Evolutionary conservation across 2,113 vertebrate genomes (phyloP).

Genomic region (Thinocorus orbignyianus): DNA sequence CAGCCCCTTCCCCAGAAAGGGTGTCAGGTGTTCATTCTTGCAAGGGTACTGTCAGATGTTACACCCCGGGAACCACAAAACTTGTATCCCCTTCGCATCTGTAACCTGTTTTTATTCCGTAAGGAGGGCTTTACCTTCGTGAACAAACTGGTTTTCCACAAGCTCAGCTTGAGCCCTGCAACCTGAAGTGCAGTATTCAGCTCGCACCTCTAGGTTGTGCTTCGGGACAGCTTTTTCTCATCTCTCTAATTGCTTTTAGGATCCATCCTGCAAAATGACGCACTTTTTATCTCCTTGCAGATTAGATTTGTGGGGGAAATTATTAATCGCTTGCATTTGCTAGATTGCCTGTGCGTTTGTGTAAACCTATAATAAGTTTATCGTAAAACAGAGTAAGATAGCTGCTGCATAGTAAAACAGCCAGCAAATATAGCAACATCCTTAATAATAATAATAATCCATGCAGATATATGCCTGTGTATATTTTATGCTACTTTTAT

Average conservation of each 20-base stretch:
- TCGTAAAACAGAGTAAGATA: background rate
- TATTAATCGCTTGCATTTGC: background rate
- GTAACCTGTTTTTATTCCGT: fast-evolving
- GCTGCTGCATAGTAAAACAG: background rate
- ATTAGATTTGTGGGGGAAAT: background rate
- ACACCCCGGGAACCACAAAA: fast-evolving
- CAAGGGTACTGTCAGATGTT: fast-evolving
- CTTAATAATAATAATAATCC: background rate
- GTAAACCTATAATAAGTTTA: background rate
- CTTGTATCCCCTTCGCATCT: background rate
- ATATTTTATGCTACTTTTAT: background rate
- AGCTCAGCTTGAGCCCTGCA: fast-evolving
- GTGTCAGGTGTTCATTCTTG: fast-evolving
- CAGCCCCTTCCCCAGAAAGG: background rate
- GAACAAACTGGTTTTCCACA: background rate
- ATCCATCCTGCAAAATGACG: background rate
- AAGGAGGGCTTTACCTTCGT: background rate
- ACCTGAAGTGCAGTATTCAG: background rate
- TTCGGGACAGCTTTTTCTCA: constrained; percentile 14
- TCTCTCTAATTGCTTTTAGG: background rate
- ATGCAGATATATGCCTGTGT: background rate
- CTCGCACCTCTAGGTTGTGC: constrained; percentile 27
- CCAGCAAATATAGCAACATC: background rate
- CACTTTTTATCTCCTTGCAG: background rate
- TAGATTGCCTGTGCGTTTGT: background rate